A percentile compares a stretch with the other conserved stretches of the same genome.
Evolutionary conservation across 2,113 vertebrate genomes (phyloP).

Genomic region (Brevimyrus niger): DNA sequence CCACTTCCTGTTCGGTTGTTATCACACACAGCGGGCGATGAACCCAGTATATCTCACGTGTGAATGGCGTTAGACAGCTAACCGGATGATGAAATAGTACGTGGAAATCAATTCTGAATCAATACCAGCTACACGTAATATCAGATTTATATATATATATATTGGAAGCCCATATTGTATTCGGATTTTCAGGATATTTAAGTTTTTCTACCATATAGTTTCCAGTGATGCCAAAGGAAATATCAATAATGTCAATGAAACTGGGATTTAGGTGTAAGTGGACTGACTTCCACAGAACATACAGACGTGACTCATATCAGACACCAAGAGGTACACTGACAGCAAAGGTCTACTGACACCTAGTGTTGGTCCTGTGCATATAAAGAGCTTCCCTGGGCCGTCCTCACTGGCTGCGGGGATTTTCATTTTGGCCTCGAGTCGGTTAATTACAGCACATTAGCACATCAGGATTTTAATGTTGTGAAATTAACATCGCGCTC

Average conservation of each 20-base stretch:
- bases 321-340: background rate
- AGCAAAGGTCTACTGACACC: background rate
- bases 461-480: slow-evolving; percentile 8
- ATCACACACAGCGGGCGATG: background rate
- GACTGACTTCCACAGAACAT: background rate
- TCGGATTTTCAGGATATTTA: background rate
- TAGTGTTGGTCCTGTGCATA: background rate
- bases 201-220: background rate
- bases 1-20: too few species aligned
- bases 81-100: background rate
- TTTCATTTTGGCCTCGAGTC: background rate
- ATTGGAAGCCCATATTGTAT: background rate
- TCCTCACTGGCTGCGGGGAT: background rate
- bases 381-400: background rate
- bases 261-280: background rate
- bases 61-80: background rate
- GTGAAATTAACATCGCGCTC: slow-evolving; percentile 5
- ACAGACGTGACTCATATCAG: background rate
- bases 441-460: slow-evolving; percentile 13
- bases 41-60: background rate
- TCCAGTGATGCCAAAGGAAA: background rate
- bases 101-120: background rate
- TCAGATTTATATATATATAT: background rate
- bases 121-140: background rate
- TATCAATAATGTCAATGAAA: background rate